Evolutionary conservation across 2,888 invertebrate genomes (phyloP), one percentile per base, ranked within the genome.

Genomic region (Xestia c-nigrum): DNA sequence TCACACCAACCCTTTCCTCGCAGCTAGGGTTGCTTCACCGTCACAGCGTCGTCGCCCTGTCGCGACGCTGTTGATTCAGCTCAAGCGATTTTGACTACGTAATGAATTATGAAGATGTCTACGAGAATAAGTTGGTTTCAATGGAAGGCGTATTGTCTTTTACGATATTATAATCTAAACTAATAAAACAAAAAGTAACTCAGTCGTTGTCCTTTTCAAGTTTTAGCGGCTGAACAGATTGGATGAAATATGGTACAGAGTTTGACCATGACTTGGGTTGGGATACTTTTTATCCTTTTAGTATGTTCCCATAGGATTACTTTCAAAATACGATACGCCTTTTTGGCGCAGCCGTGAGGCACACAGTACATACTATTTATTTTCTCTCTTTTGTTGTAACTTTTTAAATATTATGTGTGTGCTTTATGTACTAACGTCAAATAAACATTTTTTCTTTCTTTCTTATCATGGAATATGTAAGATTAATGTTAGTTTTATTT

Each of bases 1-100:
- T 16, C 50, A 14, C n/a, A 40, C 40, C 94, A 92, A 90, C 93
- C 93, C 93, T 92, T 84, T 82, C 65, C 77, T 70, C 89, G 87
- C 86, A 73, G 65, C 81, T 69, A 89, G 89, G 88, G 87, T 76
- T 87, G 90, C 69, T 64, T 16, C 47, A 14, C 12, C 43, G 47
- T 52, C 78, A n/a, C n/a, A n/a, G 67, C 72, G 1, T 5, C n/a
- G n/a, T 55, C 55, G n/a, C 10, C 12, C 0, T 12, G 40, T 65
- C 79, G 67, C 74, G 24, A 81, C 85, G 84, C 80, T 83, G 85
- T 74, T 81, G 73, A 75, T 76, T 75, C 63, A 74, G 69, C 74
- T 78, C 76, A 59, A 72, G 67, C 55, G 69, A 78, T 77, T 84
- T 83, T 85, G 52, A 78, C 73, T 85, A 68, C 50, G 72, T 78